A percentile compares a stretch with the other conserved stretches of the same genome.
Conservation (phyloP, 2,888 invertebrate genomes). For the Sclerodermus sp. region DNA sequence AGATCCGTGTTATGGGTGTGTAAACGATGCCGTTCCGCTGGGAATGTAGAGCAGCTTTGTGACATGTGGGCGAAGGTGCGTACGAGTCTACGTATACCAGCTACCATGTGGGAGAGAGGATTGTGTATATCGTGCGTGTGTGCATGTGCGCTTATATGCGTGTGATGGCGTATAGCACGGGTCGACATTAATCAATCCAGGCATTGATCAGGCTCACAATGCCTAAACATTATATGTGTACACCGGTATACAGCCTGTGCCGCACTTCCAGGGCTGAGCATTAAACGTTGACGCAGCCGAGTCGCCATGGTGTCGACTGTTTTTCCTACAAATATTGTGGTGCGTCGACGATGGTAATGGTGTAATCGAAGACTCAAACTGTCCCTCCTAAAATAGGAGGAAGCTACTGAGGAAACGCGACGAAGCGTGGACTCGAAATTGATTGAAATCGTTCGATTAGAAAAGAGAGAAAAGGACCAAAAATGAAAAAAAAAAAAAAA, state of each 20-base stretch:
- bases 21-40: conserved; percentile 28
- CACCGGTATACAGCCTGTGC: too few relatives aligned
- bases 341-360: conserved; percentile 18
- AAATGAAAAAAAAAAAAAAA: too few relatives aligned
- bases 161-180: conserved; percentile 11
- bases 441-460: too few relatives aligned
- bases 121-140: conserved; percentile 7
- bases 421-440: too few relatives aligned
- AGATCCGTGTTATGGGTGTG: conserved; percentile 32
- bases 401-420: too few relatives aligned
- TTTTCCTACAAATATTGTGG: conserved; percentile 15
- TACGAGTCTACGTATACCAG: conserved; percentile 21
- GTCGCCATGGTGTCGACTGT: conserved; percentile 22
- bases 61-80: too few relatives aligned
- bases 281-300: conserved; percentile 22
- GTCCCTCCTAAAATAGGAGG: too few relatives aligned
- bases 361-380: conserved; percentile 20
- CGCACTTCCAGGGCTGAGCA: conserved; percentile 4
- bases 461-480: too few relatives aligned
- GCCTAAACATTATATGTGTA: conserved; percentile 28
- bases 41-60: conserved; percentile 27
- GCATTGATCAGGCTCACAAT: conserved; percentile 42
- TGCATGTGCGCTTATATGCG: conserved; percentile 10
- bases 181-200: conserved; percentile 41
- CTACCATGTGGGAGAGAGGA: too few relatives aligned